phyloP scores from a whole-genome alignment of 2,113 vertebrate species.

The Phylloscopus whistleri region DNA sequence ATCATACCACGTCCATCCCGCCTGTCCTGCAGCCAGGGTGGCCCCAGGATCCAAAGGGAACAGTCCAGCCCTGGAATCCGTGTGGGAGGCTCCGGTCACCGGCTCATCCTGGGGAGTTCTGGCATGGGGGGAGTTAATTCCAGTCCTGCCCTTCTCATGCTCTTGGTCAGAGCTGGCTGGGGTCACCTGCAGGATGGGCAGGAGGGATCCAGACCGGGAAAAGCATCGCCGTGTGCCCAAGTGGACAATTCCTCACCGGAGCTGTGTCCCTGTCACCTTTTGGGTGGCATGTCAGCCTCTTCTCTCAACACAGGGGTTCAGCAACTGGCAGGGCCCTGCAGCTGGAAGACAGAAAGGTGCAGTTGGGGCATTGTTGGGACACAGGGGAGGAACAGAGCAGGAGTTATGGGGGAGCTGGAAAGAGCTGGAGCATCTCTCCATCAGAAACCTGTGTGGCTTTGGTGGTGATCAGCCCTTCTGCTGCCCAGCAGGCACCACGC shows the following conservation, averaged over 20 bases:
- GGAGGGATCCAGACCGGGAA: rapidly evolving
- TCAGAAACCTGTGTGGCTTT: not conserved
- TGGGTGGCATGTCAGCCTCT: not conserved
- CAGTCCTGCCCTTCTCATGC: not conserved
- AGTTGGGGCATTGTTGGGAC: rapidly evolving
- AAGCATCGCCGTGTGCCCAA: rapidly evolving
- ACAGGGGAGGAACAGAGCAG: not conserved
- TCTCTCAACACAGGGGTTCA: not conserved
- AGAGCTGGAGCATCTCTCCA: not conserved
- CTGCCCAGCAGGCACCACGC: rapidly evolving
- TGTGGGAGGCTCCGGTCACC: not conserved
- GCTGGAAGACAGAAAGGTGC: not conserved
- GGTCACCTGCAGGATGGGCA: not conserved
- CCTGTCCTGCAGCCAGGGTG: not conserved
- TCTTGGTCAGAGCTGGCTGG: not conserved
- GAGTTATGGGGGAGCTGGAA: not conserved
- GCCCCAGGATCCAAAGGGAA: not conserved
- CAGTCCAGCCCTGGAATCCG: rapidly evolving
- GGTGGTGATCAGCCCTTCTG: not conserved
- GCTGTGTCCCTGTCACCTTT: not conserved
- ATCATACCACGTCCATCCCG: not conserved
- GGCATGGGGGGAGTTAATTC: not conserved
- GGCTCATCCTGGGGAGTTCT: not conserved
- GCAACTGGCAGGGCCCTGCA: rapidly evolving
- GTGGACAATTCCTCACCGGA: rapidly evolving